Evolutionary conservation across 64 coral and sea anemone genomes (phyloP).

Genomic region (Stichodactyla mertensii): DNA sequence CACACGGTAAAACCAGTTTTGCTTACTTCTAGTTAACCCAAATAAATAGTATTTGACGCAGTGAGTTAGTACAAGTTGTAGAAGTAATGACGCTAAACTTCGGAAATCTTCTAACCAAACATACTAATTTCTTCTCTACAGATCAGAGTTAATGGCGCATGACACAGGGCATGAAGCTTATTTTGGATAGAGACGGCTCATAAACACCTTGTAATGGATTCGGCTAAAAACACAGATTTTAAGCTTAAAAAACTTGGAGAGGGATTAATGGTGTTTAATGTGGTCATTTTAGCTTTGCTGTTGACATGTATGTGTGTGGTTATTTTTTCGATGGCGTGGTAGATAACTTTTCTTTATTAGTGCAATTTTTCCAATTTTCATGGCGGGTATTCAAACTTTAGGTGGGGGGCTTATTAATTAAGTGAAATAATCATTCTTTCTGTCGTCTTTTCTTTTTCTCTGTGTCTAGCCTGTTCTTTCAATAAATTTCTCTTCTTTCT

Average conservation of each 20-base stretch:
- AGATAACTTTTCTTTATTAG: neutral
- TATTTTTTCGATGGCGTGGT: neutral
- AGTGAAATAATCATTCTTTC: neutral
- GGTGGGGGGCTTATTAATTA: neutral
- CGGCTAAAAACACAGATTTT: neutral
- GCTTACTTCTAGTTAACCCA: neutral
- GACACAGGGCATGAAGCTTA: neutral
- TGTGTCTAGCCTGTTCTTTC: neutral
- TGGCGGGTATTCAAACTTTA: neutral
- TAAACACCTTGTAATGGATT: neutral
- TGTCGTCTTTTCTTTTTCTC: neutral
- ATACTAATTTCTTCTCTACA: conserved; percentile 3
- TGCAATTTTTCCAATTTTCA: neutral
- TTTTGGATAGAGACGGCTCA: conserved; percentile 11
- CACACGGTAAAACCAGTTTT: neutral
- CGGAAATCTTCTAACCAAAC: neutral
- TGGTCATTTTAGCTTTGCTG: neutral
- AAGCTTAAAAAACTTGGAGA: neutral
- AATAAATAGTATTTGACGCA: conserved; percentile 1
- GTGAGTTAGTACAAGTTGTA: conserved; percentile 1
- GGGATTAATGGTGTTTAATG: conserved; percentile 8
- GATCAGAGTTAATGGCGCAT: neutral
- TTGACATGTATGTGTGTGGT: neutral
- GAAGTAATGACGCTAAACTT: conserved; percentile 12
- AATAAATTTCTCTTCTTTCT: neutral